phyloP scores from a whole-genome alignment of 2,113 vertebrate species.

The Anoura caudifer region DNA sequence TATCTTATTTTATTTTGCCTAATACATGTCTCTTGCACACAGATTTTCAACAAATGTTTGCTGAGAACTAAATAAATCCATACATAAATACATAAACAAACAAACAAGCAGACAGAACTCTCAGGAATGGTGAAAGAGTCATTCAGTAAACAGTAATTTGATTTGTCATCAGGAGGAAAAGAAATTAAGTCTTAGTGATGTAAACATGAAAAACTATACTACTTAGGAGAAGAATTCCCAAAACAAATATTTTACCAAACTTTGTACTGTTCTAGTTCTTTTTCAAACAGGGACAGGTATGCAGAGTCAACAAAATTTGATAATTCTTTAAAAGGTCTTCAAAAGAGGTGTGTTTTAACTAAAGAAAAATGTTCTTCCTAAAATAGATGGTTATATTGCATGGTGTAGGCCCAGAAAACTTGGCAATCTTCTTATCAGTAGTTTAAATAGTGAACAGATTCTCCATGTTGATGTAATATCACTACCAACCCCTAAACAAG shows the following conservation, averaged over 20 bases:
- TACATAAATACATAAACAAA: neutral
- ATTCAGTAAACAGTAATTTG: neutral
- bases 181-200: neutral
- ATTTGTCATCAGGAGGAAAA: neutral
- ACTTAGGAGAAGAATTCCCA: neutral
- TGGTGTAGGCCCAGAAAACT: neutral
- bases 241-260: neutral
- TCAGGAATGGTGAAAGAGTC: neutral
- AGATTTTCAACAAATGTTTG: neutral
- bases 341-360: neutral
- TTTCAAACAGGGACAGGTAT: neutral
- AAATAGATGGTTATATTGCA: neutral
- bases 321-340: neutral
- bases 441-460: neutral
- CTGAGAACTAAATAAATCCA: neutral
- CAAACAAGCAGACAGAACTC: neutral
- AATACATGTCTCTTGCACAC: neutral
- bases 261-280: neutral
- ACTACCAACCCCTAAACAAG: neutral
- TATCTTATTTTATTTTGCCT: neutral
- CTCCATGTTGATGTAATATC: neutral
- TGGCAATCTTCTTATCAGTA: neutral
- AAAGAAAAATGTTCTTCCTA: constrained; percentile 22
- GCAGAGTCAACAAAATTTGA: neutral
- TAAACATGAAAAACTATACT: neutral